Percentiles rank a stretch among this genome's conserved stretches.
These are phyloP conservation scores for Eupeodes corollae DNA, from an alignment of 1,140 invertebrate genomes.

Conservation along the genomic window DNA sequence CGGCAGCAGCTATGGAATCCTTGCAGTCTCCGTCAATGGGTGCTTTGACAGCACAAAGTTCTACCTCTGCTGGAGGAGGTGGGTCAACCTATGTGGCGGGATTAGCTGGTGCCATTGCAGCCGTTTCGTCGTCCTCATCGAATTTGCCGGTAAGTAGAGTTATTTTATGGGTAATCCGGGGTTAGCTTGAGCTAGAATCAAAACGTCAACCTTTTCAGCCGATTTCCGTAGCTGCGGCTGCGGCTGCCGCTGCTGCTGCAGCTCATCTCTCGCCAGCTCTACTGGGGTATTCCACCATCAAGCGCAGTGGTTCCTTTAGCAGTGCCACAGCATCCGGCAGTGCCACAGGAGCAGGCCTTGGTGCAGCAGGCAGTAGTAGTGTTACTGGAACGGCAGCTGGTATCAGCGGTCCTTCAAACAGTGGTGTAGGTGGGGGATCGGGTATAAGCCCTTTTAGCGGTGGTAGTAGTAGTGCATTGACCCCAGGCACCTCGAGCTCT, in stretches of 20 bases:
- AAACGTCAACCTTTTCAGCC: not conserved
- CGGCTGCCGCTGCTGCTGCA: not conserved
- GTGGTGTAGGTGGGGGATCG: not conserved
- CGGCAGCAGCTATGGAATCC: constrained; percentile 15
- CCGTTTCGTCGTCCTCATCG: constrained; percentile 4
- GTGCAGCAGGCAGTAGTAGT: not conserved
- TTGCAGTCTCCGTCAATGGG: constrained; percentile 22
- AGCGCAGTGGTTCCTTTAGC: no score
- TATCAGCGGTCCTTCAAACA: not conserved
- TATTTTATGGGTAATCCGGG: no score
- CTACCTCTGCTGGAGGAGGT: constrained; percentile 8
- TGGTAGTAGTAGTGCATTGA: not conserved
- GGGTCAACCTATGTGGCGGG: constrained; percentile 4
- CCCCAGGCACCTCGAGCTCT: not conserved
- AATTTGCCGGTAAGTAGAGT: not conserved
- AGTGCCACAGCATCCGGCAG: no score
- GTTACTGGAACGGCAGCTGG: not conserved
- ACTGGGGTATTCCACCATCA: no score
- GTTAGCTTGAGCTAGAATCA: no score
- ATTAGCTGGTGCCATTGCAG: constrained; percentile 7
- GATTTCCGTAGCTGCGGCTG: not conserved
- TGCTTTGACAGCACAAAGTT: constrained; percentile 13
- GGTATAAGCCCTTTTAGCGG: not conserved
- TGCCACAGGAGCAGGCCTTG: no score
- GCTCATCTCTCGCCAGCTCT: not conserved